A percentile compares a stretch with the other conserved stretches of the same genome.
phyloP scores from a whole-genome alignment of 2,113 vertebrate species.

The Colossoma macropomum region DNA sequence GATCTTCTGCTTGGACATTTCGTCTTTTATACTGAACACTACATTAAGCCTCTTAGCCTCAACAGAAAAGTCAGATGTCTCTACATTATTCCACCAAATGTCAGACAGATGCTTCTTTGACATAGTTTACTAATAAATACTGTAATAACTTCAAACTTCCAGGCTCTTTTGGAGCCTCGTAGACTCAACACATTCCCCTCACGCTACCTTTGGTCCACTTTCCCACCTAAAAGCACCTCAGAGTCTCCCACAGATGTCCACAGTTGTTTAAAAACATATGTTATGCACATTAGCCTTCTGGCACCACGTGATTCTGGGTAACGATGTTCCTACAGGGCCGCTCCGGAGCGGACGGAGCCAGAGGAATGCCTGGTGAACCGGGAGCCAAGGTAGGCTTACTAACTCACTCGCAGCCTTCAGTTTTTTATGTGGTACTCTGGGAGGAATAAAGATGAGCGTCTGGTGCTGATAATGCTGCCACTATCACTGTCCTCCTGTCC shows the following conservation, averaged over 20 bases:
- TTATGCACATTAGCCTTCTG: slow-evolving; percentile 38
- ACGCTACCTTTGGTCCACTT: slow-evolving; percentile 12
- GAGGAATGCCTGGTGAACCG: slow-evolving; percentile 94
- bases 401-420: neutral
- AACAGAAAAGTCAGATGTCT: neutral
- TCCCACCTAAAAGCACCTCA: slow-evolving; percentile 8
- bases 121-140: slow-evolving; percentile 47
- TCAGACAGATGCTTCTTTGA: slow-evolving; percentile 40
- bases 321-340: slow-evolving; percentile 82
- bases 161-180: neutral
- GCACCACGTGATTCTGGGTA: neutral
- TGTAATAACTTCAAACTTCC: slow-evolving; percentile 6
- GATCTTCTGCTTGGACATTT: neutral
- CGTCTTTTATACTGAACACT: neutral
- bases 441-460: neutral
- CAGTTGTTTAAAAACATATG: slow-evolving; percentile 44
- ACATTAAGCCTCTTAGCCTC: neutral
- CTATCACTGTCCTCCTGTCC: slow-evolving; percentile 19
- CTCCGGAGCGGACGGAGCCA: slow-evolving; percentile 90
- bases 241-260: slow-evolving; percentile 4
- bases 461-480: neutral
- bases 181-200: slow-evolving; percentile 44
- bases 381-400: slow-evolving; percentile 84
- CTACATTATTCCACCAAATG: neutral
- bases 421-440: neutral